Conservation (phyloP, 2,888 invertebrate genomes). For the Leptarthrus brevirostris region DNA sequence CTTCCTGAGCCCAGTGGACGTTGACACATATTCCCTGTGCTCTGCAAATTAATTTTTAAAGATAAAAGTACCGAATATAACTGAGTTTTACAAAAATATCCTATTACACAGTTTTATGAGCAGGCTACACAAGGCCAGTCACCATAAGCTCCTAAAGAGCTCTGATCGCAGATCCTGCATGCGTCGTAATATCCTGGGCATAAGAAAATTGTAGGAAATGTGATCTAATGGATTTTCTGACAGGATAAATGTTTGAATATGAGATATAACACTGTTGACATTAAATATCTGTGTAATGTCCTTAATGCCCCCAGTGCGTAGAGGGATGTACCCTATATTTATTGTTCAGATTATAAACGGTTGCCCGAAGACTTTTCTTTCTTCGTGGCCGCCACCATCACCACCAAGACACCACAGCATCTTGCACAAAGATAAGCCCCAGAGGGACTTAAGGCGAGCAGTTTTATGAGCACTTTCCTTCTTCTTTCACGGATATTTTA, state of each 20-base stretch:
- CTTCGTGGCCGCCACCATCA: constrained; percentile 13
- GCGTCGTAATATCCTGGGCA: constrained; percentile 16
- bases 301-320: constrained; percentile 48
- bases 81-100: constrained; percentile 41
- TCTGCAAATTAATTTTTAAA: constrained; percentile 22
- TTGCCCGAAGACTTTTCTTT: constrained; percentile 42
- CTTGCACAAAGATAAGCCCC: constrained; percentile 13
- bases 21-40: background rate
- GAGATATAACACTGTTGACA: constrained; percentile 54
- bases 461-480: constrained; percentile 42
- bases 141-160: constrained; percentile 12
- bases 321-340: constrained; percentile 49
- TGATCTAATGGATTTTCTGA: constrained; percentile 55
- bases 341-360: constrained; percentile 51
- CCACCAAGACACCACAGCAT: background rate
- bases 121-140: constrained; percentile 10
- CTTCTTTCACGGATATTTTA: constrained; percentile 32
- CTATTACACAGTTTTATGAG: constrained; percentile 38
- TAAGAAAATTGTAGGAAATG: constrained; percentile 38
- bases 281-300: constrained; percentile 54
- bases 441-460: constrained; percentile 34
- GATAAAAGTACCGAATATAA: constrained; percentile 16
- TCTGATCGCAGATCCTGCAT: constrained; percentile 22
- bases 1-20: background rate
- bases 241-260: constrained; percentile 55